Conservation (phyloP, 2,888 invertebrate genomes). For the Hesperia comma region DNA sequence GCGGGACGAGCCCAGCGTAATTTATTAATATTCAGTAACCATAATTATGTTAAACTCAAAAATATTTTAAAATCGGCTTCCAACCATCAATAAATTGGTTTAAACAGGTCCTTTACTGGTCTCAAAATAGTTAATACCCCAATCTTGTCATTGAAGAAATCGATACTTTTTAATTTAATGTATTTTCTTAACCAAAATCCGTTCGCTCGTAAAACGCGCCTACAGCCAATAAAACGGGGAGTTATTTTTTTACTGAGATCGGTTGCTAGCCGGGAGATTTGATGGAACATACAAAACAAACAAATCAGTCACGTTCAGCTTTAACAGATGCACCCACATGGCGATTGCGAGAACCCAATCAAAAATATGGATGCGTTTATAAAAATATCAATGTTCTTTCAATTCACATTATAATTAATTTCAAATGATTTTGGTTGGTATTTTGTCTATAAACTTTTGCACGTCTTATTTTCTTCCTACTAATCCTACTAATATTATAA, state of each 20-base stretch:
- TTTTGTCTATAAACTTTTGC: no score
- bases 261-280: conserved; percentile 46
- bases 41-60: no score
- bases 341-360: conserved; percentile 16
- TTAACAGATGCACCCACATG: conserved; percentile 62
- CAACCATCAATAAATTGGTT: background rate
- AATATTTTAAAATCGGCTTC: background rate
- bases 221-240: conserved; percentile 44
- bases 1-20: no score
- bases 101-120: background rate
- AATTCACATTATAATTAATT: no score
- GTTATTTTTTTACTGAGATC: conserved; percentile 36
- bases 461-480: no score
- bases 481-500: no score
- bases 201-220: conserved; percentile 43
- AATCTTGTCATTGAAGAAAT: conserved; percentile 10
- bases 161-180: conserved; percentile 22
- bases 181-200: conserved; percentile 35
- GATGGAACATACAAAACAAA: conserved; percentile 56
- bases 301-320: conserved; percentile 51
- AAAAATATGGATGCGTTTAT: conserved; percentile 5
- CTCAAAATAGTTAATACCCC: background rate
- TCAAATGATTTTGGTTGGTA: no score
- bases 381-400: background rate
- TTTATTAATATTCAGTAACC: no score